A percentile compares a stretch with the other conserved stretches of the same genome.
Conservation (phyloP, 2,797 vertebrate genomes). For the Amblyopsis hoosieri region DNA sequence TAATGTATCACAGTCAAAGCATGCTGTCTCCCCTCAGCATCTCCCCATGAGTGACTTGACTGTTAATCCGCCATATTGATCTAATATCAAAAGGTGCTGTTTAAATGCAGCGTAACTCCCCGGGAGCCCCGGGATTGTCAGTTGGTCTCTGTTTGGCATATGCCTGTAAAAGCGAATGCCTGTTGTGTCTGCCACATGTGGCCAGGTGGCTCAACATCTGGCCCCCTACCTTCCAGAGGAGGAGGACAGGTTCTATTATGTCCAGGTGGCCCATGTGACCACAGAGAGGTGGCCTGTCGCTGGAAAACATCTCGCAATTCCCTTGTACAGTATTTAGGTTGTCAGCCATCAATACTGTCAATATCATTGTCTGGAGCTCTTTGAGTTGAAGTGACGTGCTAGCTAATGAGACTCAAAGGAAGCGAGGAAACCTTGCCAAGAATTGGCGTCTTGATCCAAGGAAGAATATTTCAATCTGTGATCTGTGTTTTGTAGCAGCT, state of each 20-base stretch:
- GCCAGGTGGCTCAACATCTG: slow-evolving; percentile 85
- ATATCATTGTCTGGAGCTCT: background rate
- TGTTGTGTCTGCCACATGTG: slow-evolving; percentile 50
- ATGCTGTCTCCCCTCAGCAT: slow-evolving; percentile 76
- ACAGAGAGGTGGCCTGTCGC: slow-evolving; percentile 83
- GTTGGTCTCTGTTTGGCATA: slow-evolving; percentile 70
- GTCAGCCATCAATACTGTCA: background rate
- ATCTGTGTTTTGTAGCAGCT: no score
- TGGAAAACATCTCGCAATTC: slow-evolving; percentile 81
- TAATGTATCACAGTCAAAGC: slow-evolving; percentile 84
- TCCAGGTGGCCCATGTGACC: slow-evolving; percentile 79
- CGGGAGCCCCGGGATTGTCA: slow-evolving; percentile 63
- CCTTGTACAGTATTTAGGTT: slow-evolving; percentile 81
- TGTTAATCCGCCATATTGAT: slow-evolving; percentile 82
- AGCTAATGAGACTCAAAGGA: no score
- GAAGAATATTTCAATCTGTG: no score
- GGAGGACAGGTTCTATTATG: slow-evolving; percentile 67
- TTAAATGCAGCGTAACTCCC: slow-evolving; percentile 76
- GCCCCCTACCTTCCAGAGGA: slow-evolving; percentile 76
- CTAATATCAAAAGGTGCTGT: slow-evolving; percentile 79
- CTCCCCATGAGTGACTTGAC: slow-evolving; percentile 81
- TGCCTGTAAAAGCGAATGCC: slow-evolving; percentile 65
- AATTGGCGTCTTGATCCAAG: no score
- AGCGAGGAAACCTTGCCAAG: no score
- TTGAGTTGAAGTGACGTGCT: no score